Base-by-base conservation (phyloP, 1,140 invertebrate genomes). In the Lanistes nyassanus region DNA sequence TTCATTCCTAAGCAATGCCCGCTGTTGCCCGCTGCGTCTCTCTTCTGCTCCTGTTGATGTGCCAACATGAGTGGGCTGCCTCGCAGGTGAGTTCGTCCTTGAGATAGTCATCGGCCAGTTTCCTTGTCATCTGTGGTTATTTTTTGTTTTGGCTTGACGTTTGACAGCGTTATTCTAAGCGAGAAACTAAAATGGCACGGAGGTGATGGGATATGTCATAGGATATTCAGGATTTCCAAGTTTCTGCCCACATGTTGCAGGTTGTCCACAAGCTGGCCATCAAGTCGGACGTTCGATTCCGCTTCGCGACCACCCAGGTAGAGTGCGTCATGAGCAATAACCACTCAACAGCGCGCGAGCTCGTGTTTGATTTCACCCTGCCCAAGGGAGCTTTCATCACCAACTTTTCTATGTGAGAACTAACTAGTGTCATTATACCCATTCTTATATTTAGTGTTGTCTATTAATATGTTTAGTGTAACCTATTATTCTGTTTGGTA, bases 351-450 rank as follows among this genome's bases (percentile, higher is more conserved):
- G 53, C 79, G 0, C 74, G 75, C 4, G 85, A 87, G 76, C 80
- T 83, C 1, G 62, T 67, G 5, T 86, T 88, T 76, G 75, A 82
- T 39, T 80, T 87, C 26, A 79, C 79, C 7, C 75, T 88, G 21
- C 85, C 87, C 16, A 80, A 87, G 64, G 79, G 85, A 53, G 86
- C 86, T 9, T 87, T 86, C 70, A 87, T 87, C 36, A 79, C 85
- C 26, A 81, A 82, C 55, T 86, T 86, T 68, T 74, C 82, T 7
- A 83, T 86, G 84, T 86, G 79, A 74, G 80, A 79, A 36, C 7
- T 65, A 7, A 34, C 39, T 6, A 60, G n/a, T 55, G 53, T 21
- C n/a, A 55, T 55, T 16, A n/a, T 55, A 55, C 19, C 2, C 1
- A 55, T 55, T 55, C 19, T 55, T 16, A 55, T 55, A 55, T 16